Conservation (phyloP, 2,888 invertebrate genomes). For the Laothoe populi region DNA sequence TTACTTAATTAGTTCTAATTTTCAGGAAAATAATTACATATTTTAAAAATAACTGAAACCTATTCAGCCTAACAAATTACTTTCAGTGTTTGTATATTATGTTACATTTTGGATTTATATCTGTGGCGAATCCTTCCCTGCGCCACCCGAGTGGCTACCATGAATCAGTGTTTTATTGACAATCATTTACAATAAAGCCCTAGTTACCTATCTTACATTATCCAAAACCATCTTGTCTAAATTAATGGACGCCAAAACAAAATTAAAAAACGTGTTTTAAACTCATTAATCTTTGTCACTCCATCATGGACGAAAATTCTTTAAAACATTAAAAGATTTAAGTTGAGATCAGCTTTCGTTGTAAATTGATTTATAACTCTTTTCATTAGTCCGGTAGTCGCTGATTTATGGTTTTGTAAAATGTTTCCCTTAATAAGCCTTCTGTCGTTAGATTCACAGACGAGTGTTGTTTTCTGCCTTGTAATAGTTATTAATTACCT, state of each 20-base stretch:
- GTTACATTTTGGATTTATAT: too few relatives aligned
- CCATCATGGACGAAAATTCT: neutral
- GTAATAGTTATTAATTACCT: neutral
- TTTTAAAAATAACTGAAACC: too few relatives aligned
- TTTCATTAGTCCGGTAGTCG: neutral
- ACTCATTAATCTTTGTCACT: constrained; percentile 10
- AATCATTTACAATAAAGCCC: too few relatives aligned
- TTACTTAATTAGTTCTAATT: too few relatives aligned
- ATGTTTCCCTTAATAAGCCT: neutral
- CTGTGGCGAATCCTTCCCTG: too few relatives aligned
- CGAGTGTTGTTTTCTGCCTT: neutral
- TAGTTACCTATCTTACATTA: neutral
- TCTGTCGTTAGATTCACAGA: neutral
- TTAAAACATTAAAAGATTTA: neutral
- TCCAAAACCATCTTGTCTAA: neutral
- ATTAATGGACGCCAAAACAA: neutral
- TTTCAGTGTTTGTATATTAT: too few relatives aligned
- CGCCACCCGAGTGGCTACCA: too few relatives aligned
- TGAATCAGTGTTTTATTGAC: too few relatives aligned
- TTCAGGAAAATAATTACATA: too few relatives aligned
- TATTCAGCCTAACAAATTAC: too few relatives aligned
- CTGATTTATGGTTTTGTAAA: neutral
- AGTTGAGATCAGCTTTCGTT: neutral
- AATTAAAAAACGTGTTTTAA: neutral
- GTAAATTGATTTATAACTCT: neutral